Evolutionary conservation across 2,888 invertebrate genomes (phyloP).

Genomic region (Escarpia spicata): DNA sequence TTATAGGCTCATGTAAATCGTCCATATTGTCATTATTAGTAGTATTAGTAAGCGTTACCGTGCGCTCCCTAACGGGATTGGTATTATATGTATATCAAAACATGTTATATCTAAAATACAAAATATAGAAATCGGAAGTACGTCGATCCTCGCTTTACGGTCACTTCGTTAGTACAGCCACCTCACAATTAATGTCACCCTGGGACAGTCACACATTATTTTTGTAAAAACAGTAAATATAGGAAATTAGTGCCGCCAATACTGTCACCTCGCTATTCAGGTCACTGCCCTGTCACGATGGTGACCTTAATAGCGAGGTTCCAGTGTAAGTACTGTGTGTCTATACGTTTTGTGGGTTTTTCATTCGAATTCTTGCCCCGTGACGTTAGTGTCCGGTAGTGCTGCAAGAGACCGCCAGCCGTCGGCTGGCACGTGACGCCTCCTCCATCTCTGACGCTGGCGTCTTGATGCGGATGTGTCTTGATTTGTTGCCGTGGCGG

Average conservation of each 20-base stretch:
- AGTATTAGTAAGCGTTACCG: not conserved
- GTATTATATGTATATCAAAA: not conserved
- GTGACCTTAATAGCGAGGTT: too few species aligned
- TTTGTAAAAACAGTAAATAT: too few species aligned
- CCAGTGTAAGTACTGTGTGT: not conserved
- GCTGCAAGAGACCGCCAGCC: not conserved
- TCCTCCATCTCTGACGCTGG: not conserved
- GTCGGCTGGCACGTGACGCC: not conserved
- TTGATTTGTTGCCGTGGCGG: not conserved
- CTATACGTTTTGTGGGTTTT: not conserved
- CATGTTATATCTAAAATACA: not conserved
- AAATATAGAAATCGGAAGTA: too few species aligned
- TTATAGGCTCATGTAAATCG: not conserved
- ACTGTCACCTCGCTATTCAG: too few species aligned
- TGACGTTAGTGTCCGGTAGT: not conserved
- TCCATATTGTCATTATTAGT: not conserved
- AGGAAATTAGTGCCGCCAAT: too few species aligned
- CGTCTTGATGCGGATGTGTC: conserved; percentile 9
- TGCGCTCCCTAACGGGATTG: not conserved
- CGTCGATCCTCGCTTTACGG: too few species aligned
- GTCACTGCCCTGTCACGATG: too few species aligned
- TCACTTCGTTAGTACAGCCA: too few species aligned
- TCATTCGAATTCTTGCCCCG: not conserved
- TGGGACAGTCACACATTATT: too few species aligned
- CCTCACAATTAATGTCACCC: too few species aligned